Evolutionary conservation across 64 coral and sea anemone species (phyloP).

Genomic region (Porites australiensis): DNA sequence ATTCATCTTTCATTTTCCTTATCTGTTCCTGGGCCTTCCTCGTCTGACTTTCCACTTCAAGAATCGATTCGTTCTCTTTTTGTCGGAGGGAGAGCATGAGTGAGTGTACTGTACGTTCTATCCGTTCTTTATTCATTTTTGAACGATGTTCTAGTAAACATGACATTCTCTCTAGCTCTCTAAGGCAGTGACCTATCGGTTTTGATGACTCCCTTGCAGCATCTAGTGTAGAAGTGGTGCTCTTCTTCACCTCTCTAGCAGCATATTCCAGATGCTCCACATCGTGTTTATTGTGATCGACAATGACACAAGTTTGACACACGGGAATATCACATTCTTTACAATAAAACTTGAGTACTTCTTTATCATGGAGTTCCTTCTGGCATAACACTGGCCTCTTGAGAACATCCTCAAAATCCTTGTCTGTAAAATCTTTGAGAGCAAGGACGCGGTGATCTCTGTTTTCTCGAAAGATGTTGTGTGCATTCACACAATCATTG

Average conservation of each 20-base stretch:
- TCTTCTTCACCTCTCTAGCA: neutral
- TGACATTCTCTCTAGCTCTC: neutral
- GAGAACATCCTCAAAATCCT: constrained; percentile 70
- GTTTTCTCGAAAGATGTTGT: constrained; percentile 55
- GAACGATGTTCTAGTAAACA: neutral
- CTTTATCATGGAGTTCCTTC: constrained; percentile 45
- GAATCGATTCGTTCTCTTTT: neutral
- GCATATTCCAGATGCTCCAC: constrained; percentile 26
- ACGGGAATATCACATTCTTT: constrained; percentile 50
- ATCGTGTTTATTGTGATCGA: constrained; percentile 56
- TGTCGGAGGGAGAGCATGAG: neutral
- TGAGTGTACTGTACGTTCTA: neutral
- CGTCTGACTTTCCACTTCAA: neutral
- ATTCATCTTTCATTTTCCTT: neutral
- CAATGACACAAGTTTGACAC: constrained; percentile 36
- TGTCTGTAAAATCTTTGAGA: constrained; percentile 59
- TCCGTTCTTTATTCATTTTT: neutral
- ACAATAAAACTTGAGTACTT: constrained; percentile 50
- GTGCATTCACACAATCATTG: constrained; percentile 49
- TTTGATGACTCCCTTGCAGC: neutral
- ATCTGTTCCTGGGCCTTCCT: neutral
- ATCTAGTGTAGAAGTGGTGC: neutral
- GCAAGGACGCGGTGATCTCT: constrained; percentile 52
- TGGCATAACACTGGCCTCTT: constrained; percentile 61
- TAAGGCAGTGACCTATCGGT: neutral